Base-by-base conservation (phyloP, 2,888 invertebrate genomes). In the Frankliniella fusca region DNA sequence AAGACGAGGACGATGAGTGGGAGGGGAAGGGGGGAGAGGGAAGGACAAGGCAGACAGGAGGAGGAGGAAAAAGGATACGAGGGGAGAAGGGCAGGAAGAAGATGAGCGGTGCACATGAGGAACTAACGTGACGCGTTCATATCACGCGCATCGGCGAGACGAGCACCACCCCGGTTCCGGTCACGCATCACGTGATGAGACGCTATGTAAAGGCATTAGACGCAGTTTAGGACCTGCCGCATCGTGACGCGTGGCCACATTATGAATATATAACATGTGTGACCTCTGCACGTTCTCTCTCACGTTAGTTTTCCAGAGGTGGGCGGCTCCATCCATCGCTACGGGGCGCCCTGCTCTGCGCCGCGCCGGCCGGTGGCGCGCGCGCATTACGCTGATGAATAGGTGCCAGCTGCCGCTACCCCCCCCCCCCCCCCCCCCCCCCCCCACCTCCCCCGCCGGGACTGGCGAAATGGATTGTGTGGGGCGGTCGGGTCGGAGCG, bases 341-440 rank as follows among this genome's bases (percentile, higher is more conserved):
- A n/a, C 15, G 61, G 54, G 61, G n/a, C 61, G 11, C 20, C 54
- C 54, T 54, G 20, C 20, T 12, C 54, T 18, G 15, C 3, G 20
- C 20, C 18, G 61, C 18, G 7, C 61, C 18, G 61, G 61, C 38
- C 61, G 61, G 61, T 15, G 61, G 61, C 61, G 61, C 54, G 38
- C 38, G 61, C 61, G 61, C 61, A 61, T 61, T 61, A 61, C 61
- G 61, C 61, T 61, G 61, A 61, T 61, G 61, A 61, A 61, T 61
- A 61, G 61, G 61, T 61, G 61, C 61, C 15, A 7, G 15, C 15
- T 54, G 54, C 54, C 15, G 2, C 54, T 50, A 50, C 54, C 54
- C 54, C 54, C 12, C 5, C 9, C 70, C 23, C 9, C 61, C 20
- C 61, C 18, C 15, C 61, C 54, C 54, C 54, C 54, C 54, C 50